These are phyloP conservation scores for Calyptommatus sinebrachiatus DNA, from an alignment of 2,113 vertebrate species.

Conservation along the genomic window DNA sequence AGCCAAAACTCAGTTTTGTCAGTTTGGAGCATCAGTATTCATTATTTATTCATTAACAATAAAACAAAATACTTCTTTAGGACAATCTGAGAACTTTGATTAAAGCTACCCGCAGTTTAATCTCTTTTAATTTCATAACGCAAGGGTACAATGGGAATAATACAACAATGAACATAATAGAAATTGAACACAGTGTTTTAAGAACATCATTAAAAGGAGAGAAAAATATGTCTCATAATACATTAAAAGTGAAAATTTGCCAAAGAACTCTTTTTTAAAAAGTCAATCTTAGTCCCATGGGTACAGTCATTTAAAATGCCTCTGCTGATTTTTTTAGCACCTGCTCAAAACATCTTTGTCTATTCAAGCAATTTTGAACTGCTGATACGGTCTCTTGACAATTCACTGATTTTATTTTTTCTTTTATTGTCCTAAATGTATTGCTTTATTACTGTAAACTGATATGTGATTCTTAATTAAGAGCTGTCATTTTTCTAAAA, in stretches of 20 bases:
- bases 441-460: too few relatives aligned
- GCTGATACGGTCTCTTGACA: too few relatives aligned
- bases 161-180: neutral
- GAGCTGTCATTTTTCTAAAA: too few relatives aligned
- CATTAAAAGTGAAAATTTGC: neutral
- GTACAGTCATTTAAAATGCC: too few relatives aligned
- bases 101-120: neutral
- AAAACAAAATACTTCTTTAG: neutral
- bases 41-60: neutral
- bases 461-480: too few relatives aligned
- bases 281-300: neutral
- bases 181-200: neutral
- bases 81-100: constrained; percentile 4
- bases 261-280: neutral
- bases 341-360: too few relatives aligned
- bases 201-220: neutral
- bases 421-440: too few relatives aligned
- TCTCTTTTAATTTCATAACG: neutral
- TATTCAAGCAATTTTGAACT: too few relatives aligned
- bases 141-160: neutral
- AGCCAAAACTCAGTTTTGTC: neutral
- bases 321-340: too few relatives aligned
- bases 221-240: neutral
- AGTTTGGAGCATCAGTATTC: too few relatives aligned
- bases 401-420: too few relatives aligned